Percentiles rank a stretch among this genome's conserved stretches.
These are phyloP conservation scores for Philaenus spumarius DNA, from an alignment of 1,140 invertebrate species.

Conservation along the genomic window DNA sequence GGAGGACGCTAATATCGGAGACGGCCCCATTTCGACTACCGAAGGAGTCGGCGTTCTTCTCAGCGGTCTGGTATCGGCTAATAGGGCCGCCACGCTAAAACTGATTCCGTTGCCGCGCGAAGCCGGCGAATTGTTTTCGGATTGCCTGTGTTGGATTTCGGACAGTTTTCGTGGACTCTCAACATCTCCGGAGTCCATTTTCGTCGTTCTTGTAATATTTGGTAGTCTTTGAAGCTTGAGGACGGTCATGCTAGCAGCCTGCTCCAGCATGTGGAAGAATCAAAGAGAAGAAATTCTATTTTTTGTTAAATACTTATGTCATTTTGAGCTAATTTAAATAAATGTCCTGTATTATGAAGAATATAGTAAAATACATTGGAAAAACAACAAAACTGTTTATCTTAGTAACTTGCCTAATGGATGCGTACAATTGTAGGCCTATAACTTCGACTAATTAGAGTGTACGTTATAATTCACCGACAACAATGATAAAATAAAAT, in stretches of 20 bases:
- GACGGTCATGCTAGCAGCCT: conserved; percentile 24
- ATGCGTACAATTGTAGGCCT: too few species aligned
- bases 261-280: conserved; percentile 22
- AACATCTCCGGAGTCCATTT: conserved; percentile 30
- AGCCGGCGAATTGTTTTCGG: conserved; percentile 24
- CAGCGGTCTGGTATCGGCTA: conserved; percentile 38
- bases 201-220: conserved; percentile 7
- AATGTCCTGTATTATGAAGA: not conserved
- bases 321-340: not conserved
- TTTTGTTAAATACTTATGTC: conserved; percentile 4
- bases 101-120: conserved; percentile 37
- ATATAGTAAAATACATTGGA: too few species aligned
- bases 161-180: conserved; percentile 32
- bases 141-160: not conserved
- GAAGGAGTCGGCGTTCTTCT: conserved; percentile 22
- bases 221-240: conserved; percentile 18
- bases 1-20: conserved; percentile 16
- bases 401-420: too few species aligned
- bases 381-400: too few species aligned
- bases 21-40: conserved; percentile 13
- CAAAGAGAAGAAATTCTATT: not conserved
- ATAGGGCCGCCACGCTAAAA: conserved; percentile 45
- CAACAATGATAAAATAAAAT: too few species aligned
- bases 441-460: too few species aligned
- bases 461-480: too few species aligned